These are phyloP conservation scores for Xylocopa sonorina DNA, from an alignment of 1,140 invertebrate genomes.

Conservation along the genomic window DNA sequence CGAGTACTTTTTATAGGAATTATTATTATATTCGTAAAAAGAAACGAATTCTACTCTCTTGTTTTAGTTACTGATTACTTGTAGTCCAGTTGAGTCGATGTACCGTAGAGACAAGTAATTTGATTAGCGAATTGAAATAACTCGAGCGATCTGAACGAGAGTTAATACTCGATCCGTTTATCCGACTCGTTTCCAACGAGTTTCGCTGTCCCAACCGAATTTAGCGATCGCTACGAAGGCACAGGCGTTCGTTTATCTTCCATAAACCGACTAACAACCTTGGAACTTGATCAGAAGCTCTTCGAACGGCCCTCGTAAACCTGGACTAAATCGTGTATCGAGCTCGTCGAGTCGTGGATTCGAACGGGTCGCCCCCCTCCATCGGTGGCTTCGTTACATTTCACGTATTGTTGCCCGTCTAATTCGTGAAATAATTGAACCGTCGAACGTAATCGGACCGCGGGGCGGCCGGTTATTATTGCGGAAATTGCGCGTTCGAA, in stretches of 20 bases:
- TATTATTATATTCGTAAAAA: no score
- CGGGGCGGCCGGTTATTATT: conserved; percentile 51
- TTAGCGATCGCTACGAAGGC: neutral
- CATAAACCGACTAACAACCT: neutral
- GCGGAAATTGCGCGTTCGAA: conserved; percentile 48
- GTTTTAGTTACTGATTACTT: no score
- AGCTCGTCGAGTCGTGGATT: neutral
- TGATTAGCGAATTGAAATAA: no score
- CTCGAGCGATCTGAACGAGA: no score
- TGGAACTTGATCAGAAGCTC: neutral
- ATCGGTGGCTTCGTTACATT: neutral
- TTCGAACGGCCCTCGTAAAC: neutral
- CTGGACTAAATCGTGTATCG: neutral
- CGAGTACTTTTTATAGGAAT: no score
- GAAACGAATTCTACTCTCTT: no score
- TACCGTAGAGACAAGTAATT: no score
- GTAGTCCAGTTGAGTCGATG: no score
- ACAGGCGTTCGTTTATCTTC: neutral
- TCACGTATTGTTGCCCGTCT: conserved; percentile 20
- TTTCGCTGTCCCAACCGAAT: neutral
- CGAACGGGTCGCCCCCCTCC: neutral
- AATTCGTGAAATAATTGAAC: conserved; percentile 44
- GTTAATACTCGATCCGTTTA: neutral
- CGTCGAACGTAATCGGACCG: conserved; percentile 22
- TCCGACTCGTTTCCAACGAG: no score